phyloP scores from a whole-genome alignment of 2,113 vertebrate species.

The Sinocyclocheilus grahami region DNA sequence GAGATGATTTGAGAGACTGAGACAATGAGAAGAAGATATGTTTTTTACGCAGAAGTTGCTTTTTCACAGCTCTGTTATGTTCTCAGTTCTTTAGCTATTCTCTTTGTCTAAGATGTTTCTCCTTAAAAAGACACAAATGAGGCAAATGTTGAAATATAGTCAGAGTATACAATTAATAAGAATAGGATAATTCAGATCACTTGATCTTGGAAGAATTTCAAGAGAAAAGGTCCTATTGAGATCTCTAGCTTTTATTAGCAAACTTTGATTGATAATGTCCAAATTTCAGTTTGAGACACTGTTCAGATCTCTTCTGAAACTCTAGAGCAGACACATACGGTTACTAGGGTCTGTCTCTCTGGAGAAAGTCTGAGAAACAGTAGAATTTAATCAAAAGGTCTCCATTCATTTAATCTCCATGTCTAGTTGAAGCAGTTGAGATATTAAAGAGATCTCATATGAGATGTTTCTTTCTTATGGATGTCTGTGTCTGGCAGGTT shows the following conservation, averaged over 20 bases:
- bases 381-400: background rate
- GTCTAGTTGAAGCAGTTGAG: background rate
- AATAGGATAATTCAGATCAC: background rate
- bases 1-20: constrained; percentile 1
- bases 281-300: background rate
- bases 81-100: background rate
- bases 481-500: constrained; percentile 16
- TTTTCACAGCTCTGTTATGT: background rate
- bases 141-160: background rate
- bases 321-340: background rate
- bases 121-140: background rate
- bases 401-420: background rate
- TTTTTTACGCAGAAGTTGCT: background rate
- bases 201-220: background rate
- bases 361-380: background rate
- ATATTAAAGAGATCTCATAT: background rate
- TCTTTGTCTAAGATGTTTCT: background rate
- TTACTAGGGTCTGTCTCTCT: background rate
- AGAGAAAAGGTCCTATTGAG: background rate
- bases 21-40: background rate
- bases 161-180: background rate
- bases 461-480: background rate
- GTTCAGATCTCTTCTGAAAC: background rate
- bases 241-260: background rate
- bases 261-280: background rate